These are phyloP conservation scores for Kuschelorhynchus macadamiae DNA, from an alignment of 2,888 invertebrate genomes.

Conservation along the genomic window DNA sequence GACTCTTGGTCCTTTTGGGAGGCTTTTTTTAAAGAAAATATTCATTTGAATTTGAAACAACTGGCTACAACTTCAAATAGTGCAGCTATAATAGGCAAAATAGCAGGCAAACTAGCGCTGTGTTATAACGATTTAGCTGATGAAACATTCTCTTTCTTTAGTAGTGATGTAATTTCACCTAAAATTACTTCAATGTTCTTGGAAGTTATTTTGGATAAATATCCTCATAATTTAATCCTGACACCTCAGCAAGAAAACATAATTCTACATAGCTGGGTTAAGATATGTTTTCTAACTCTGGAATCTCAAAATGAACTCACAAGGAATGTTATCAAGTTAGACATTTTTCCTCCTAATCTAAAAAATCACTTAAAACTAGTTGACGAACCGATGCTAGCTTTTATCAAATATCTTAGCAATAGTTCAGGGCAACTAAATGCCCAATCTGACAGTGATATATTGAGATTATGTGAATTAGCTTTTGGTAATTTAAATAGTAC, in stretches of 20 bases:
- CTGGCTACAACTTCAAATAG: conserved; percentile 53
- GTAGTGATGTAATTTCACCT: conserved; percentile 56
- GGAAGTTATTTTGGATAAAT: conserved; percentile 56
- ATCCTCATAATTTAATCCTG: conserved; percentile 55
- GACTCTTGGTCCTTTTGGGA: conserved; percentile 62
- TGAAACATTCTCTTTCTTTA: conserved; percentile 59
- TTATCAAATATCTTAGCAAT: conserved; percentile 60
- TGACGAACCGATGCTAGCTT: conserved; percentile 59
- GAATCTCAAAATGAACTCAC: conserved; percentile 57
- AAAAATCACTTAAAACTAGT: conserved; percentile 45
- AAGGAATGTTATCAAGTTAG: conserved; percentile 59
- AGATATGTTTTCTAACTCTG: conserved; percentile 60
- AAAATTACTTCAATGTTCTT: conserved; percentile 60
- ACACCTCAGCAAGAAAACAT: conserved; percentile 58
- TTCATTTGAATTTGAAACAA: conserved; percentile 61
- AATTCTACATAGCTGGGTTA: conserved; percentile 63
- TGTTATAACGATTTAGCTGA: conserved; percentile 52
- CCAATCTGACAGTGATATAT: conserved; percentile 49
- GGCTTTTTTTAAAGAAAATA: conserved; percentile 55
- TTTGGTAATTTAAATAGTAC: conserved; percentile 61
- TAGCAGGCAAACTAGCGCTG: conserved; percentile 61
- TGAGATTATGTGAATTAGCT: conserved; percentile 61
- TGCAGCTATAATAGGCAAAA: conserved; percentile 58
- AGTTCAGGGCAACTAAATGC: conserved; percentile 49
- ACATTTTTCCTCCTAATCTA: conserved; percentile 54